phyloP scores from a whole-genome alignment of 2,888 invertebrate species.

The Eristalis pertinax region DNA sequence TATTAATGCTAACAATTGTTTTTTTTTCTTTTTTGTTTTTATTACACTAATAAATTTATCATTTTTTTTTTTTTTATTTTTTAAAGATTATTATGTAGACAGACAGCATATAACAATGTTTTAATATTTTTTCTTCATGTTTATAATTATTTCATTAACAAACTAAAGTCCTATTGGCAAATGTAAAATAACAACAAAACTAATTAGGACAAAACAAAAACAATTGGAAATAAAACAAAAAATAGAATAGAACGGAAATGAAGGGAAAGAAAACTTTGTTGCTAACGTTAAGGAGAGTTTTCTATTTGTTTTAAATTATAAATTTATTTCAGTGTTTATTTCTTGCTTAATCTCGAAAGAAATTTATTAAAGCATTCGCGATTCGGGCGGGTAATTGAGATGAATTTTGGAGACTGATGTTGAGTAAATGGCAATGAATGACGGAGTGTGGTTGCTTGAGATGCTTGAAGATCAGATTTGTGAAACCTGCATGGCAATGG shows the following conservation, averaged over 20 bases:
- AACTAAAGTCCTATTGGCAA: conserved; percentile 43
- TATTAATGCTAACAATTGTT: conserved; percentile 60
- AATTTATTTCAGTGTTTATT: background rate
- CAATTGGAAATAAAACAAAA: background rate
- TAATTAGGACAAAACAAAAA: background rate
- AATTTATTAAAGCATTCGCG: background rate
- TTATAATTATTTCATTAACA: conserved; percentile 23
- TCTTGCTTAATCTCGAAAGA: background rate
- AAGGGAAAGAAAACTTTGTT: background rate
- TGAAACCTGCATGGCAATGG: background rate
- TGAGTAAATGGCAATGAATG: background rate
- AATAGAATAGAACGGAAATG: conserved; percentile 11
- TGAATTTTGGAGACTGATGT: background rate
- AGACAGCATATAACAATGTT: conserved; percentile 53
- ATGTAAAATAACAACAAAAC: conserved; percentile 37
- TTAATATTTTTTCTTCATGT: conserved; percentile 6
- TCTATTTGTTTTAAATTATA: background rate
- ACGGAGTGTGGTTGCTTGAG: background rate
- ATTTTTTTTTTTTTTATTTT: conserved; percentile 20
- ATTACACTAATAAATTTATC: conserved; percentile 49
- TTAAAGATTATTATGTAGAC: conserved; percentile 36
- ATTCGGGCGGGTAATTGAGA: background rate
- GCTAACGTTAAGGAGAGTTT: background rate
- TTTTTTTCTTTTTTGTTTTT: conserved; percentile 34
- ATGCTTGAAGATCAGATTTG: background rate